Conservation (phyloP, 2,888 invertebrate species). For the Drosophila falleni region DNA sequence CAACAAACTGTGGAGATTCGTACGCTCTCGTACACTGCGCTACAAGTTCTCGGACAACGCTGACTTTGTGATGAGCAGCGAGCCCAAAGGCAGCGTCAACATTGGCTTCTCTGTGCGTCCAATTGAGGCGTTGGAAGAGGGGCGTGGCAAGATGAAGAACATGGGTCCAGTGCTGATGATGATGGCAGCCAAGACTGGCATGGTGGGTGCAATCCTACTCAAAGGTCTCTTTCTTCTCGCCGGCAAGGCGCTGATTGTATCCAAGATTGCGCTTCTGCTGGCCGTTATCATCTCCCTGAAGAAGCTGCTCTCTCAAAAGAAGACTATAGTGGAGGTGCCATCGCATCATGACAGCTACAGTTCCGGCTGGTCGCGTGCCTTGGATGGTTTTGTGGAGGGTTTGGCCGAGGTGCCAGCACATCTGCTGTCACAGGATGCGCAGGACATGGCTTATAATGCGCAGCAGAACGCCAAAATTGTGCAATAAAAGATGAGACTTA, state of each 20-base stretch:
- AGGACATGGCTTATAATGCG: slow-evolving; percentile 88
- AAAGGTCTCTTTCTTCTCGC: slow-evolving; percentile 93
- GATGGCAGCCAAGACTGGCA: slow-evolving; percentile 92
- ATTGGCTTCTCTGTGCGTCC: slow-evolving; percentile 90
- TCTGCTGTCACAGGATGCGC: slow-evolving; percentile 85
- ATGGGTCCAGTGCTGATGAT: slow-evolving; percentile 91
- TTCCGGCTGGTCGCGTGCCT: slow-evolving; percentile 88
- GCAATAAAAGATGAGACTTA: slow-evolving; percentile 51
- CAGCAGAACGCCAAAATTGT: slow-evolving; percentile 85
- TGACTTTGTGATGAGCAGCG: slow-evolving; percentile 91
- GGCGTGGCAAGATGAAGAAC: slow-evolving; percentile 90
- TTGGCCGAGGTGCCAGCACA: slow-evolving; percentile 86
- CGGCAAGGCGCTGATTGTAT: slow-evolving; percentile 93
- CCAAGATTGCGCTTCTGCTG: slow-evolving; percentile 93
- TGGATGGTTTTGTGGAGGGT: slow-evolving; percentile 85
- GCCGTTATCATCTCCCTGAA: slow-evolving; percentile 93
- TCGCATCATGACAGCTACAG: slow-evolving; percentile 88
- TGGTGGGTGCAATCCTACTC: slow-evolving; percentile 92
- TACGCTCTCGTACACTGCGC: slow-evolving; percentile 91
- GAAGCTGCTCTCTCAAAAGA: slow-evolving; percentile 91
- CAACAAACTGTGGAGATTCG: slow-evolving; percentile 91
- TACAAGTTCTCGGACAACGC: slow-evolving; percentile 92
- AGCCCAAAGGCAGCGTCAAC: slow-evolving; percentile 88
- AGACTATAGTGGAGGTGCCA: slow-evolving; percentile 89
- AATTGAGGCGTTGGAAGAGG: slow-evolving; percentile 87